Percentiles rank a stretch among this genome's conserved stretches.
Conservation (phyloP, 1,140 invertebrate genomes). For the Acromyrmex heyeri region DNA sequence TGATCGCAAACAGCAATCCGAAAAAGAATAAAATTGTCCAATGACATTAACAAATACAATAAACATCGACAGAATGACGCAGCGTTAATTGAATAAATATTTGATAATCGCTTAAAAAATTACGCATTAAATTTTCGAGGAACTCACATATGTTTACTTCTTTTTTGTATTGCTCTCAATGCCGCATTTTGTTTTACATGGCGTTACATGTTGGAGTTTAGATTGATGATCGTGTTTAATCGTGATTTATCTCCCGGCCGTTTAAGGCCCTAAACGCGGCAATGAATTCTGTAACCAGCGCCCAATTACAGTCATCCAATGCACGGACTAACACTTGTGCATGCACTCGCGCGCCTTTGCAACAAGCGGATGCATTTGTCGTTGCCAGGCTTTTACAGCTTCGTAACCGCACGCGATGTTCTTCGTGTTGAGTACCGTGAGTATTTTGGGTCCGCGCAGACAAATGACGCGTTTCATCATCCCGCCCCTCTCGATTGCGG, state of each 20-base stretch:
- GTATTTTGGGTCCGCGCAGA: constrained; percentile 41
- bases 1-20: background rate
- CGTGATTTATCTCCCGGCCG: constrained; percentile 52
- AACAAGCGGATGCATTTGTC: constrained; percentile 54
- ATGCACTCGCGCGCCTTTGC: constrained; percentile 33
- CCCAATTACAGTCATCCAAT: constrained; percentile 58
- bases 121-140: background rate
- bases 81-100: constrained; percentile 15
- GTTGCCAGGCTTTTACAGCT: constrained; percentile 55
- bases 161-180: background rate
- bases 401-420: constrained; percentile 48
- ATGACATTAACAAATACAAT: background rate
- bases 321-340: constrained; percentile 37
- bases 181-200: background rate
- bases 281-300: constrained; percentile 62
- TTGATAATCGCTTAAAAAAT: background rate
- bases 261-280: constrained; percentile 61
- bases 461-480: constrained; percentile 53
- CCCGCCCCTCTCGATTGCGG: constrained; percentile 25
- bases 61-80: background rate
- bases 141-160: background rate
- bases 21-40: background rate
- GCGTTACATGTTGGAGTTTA: constrained; percentile 19
- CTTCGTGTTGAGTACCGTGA: constrained; percentile 34
- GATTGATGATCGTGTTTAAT: constrained; percentile 54